Evolutionary conservation across 2,797 vertebrate species (phyloP), one percentile per base, ranked within the genome.

Genomic region (Lagodon rhomboides): DNA sequence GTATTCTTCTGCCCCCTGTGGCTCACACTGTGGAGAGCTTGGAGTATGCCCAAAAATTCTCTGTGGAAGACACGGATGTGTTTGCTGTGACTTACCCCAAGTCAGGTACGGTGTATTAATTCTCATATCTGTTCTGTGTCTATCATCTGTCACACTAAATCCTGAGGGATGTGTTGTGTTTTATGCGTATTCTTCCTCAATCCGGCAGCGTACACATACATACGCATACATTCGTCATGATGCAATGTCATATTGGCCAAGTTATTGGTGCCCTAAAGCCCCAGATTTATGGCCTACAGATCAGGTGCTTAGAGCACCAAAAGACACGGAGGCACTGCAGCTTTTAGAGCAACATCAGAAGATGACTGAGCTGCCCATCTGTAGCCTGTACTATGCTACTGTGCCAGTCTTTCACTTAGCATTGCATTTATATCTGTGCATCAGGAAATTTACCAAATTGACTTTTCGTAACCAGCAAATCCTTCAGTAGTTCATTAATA

Each of bases 1-100:
- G 88, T 34, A 68, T 95, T 1, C 58, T 77, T 30, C 15, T 95
- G 12, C 92, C 93, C 0, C 66, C 17, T 1, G 0, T 4, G 3
- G 75, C 71, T 18, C 94, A 95, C 79, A 73, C 20, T 6, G 13
- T 7, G 3, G 88, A 93, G 43, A 95, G 92, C 68, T 71, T 95
- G 75, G 84, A 88, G 17, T 92, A 71, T 5, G 91, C 93, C 0
- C 34, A 90, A 1, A 62, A 85, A 0, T 92, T 95, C 66, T 18
- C 63, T 18, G 66, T 95, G 44, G 41, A 91, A 38, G 92, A 95
- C 64, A 89, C 91, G 0, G 92, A 96, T 43, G 82, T 95, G 12
- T 91, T 95, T 77, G 79, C 20, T 43, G 84, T 94, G n/a, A 94
- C 94, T 9, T 95, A 93, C 79, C 94, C 94, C 34, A 96, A 95